These are phyloP conservation scores for Microcebus jonahi DNA, from an alignment of 2,113 vertebrate species.

Conservation along the genomic window DNA sequence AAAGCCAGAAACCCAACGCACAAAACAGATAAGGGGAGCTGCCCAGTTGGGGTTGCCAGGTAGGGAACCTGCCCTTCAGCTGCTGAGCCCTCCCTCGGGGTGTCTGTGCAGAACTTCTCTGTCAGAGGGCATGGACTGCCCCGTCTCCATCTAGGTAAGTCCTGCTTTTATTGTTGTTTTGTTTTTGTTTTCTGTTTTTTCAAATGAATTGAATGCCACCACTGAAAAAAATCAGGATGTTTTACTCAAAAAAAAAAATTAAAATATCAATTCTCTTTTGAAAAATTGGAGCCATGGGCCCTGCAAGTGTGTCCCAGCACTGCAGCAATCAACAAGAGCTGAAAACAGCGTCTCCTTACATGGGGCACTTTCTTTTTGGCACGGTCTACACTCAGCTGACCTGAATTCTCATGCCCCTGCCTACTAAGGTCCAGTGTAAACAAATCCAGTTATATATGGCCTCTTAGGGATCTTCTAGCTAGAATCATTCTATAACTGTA, in stretches of 20 bases:
- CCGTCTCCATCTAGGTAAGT: background rate
- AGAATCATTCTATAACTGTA: background rate
- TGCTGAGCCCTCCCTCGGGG: background rate
- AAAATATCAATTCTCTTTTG: background rate
- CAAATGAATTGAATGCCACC: background rate
- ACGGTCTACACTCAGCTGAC: background rate
- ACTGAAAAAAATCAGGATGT: background rate
- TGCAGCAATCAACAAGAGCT: too few relatives aligned
- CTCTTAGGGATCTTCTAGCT: background rate
- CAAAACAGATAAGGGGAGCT: background rate
- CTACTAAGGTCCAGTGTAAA: background rate
- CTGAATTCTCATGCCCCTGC: background rate
- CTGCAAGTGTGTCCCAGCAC: background rate
- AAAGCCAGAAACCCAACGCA: background rate
- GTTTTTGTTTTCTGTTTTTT: background rate
- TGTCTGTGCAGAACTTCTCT: background rate
- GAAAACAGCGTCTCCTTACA: background rate
- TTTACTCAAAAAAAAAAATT: background rate
- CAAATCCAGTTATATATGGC: background rate
- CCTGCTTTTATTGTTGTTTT: background rate
- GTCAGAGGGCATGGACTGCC: background rate
- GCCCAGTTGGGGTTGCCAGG: accelerated
- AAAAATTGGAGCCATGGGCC: background rate
- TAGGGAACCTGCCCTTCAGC: background rate
- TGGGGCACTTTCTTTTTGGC: background rate